These are phyloP conservation scores for Ochlodes sylvanus DNA, from an alignment of 2,888 invertebrate species.

Conservation along the genomic window DNA sequence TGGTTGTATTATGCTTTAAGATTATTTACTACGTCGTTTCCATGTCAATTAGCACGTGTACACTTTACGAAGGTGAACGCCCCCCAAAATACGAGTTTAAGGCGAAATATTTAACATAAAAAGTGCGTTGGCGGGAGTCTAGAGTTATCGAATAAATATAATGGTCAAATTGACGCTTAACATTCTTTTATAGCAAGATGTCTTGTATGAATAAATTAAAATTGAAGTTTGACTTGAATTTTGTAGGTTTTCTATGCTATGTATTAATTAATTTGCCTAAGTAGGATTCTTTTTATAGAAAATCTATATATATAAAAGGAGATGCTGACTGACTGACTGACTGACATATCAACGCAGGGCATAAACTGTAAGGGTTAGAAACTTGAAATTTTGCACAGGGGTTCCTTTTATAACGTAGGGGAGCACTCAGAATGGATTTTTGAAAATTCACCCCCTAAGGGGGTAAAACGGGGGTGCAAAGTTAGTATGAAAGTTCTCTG, in stretches of 20 bases:
- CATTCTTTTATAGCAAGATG: slow-evolving; percentile 16
- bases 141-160: slow-evolving; percentile 21
- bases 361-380: no score
- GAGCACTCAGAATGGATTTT: no score
- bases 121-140: slow-evolving; percentile 36
- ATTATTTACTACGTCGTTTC: slow-evolving; percentile 32
- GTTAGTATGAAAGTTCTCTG: no score
- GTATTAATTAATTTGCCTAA: no score
- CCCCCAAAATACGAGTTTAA: slow-evolving; percentile 37
- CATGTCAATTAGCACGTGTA: slow-evolving; percentile 37
- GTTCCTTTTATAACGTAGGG: no score
- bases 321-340: no score
- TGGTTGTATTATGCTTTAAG: slow-evolving; percentile 3
- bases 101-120: slow-evolving; percentile 38
- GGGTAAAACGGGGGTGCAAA: no score
- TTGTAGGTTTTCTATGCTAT: neutral
- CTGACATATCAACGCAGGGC: no score
- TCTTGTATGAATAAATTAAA: slow-evolving; percentile 7
- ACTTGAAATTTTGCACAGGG: no score
- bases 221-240: neutral
- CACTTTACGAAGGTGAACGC: slow-evolving; percentile 30
- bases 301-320: no score
- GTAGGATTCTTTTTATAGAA: no score
- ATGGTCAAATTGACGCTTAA: slow-evolving; percentile 17
- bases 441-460: no score